These are phyloP conservation scores for Rhegmatorhina hoffmannsi DNA, from an alignment of 2,113 vertebrate species.

Conservation along the genomic window DNA sequence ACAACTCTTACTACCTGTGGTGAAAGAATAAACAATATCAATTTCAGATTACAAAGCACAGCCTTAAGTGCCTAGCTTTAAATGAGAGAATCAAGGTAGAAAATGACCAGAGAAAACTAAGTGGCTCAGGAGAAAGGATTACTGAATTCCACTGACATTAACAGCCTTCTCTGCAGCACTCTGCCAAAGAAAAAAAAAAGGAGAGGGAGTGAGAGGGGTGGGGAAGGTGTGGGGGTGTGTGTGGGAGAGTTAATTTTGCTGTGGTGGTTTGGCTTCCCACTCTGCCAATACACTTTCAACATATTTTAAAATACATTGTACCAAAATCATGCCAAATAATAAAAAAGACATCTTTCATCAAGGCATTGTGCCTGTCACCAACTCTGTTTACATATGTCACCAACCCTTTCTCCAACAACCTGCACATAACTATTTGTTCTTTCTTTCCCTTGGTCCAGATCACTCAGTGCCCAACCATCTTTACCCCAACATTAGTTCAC, in stretches of 20 bases:
- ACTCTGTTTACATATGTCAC: background rate
- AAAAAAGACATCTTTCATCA: background rate
- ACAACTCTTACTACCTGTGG: background rate
- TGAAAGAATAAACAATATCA: background rate
- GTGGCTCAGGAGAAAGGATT: background rate
- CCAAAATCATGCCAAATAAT: background rate
- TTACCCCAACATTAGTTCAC: background rate
- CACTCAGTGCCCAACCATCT: background rate
- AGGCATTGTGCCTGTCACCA: background rate
- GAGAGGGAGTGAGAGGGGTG: fast-evolving
- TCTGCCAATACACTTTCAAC: background rate
- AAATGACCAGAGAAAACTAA: background rate
- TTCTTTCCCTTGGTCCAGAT: background rate
- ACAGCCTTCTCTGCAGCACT: background rate
- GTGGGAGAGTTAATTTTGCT: background rate
- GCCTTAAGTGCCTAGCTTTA: background rate
- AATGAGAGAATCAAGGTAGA: background rate
- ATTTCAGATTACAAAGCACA: background rate
- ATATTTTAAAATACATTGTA: background rate
- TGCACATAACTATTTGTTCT: background rate
- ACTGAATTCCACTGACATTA: background rate
- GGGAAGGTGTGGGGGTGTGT: no score
- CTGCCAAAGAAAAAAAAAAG: background rate
- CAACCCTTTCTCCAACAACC: background rate
- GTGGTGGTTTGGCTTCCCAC: background rate